These are phyloP conservation scores for Drosophila serrata DNA, from an alignment of 1,140 invertebrate species.

Conservation along the genomic window DNA sequence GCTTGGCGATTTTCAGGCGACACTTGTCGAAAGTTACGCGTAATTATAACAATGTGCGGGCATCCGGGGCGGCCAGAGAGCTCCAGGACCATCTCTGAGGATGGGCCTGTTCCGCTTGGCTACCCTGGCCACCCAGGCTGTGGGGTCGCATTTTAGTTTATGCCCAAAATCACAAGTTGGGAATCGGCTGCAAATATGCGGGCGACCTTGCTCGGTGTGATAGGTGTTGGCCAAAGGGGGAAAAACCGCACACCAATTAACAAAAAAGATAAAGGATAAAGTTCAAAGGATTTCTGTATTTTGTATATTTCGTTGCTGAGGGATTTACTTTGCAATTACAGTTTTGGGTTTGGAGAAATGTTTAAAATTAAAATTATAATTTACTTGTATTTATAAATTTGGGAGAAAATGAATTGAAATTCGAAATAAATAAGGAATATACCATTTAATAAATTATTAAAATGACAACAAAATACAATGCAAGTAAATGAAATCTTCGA, in stretches of 20 bases:
- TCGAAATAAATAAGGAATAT: not conserved
- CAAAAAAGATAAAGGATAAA: slow-evolving; percentile 42
- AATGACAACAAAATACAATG: not conserved
- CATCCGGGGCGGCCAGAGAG: slow-evolving; percentile 6
- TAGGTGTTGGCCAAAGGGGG: slow-evolving; percentile 43
- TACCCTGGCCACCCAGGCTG: slow-evolving; percentile 12
- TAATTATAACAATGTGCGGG: slow-evolving; percentile 73
- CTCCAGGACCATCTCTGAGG: slow-evolving; percentile 1
- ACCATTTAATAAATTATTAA: not conserved
- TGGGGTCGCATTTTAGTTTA: slow-evolving; percentile 37
- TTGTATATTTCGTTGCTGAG: slow-evolving; percentile 18
- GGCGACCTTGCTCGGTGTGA: slow-evolving; percentile 6
- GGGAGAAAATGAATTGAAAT: not conserved
- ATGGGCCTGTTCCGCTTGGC: slow-evolving; percentile 14
- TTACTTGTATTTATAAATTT: not conserved
- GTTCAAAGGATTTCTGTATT: slow-evolving; percentile 26
- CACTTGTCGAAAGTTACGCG: slow-evolving; percentile 82
- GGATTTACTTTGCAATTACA: slow-evolving; percentile 13
- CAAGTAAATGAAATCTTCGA: too few species aligned
- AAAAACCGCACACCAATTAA: slow-evolving; percentile 54
- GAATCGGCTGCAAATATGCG: slow-evolving; percentile 34
- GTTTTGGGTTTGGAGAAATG: not conserved
- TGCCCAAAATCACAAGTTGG: slow-evolving; percentile 12
- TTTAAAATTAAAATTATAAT: slow-evolving; percentile 6
- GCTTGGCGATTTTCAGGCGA: slow-evolving; percentile 74